phyloP scores from a whole-genome alignment of 2,797 vertebrate species.

The Paratrypauchen microcephalus region DNA sequence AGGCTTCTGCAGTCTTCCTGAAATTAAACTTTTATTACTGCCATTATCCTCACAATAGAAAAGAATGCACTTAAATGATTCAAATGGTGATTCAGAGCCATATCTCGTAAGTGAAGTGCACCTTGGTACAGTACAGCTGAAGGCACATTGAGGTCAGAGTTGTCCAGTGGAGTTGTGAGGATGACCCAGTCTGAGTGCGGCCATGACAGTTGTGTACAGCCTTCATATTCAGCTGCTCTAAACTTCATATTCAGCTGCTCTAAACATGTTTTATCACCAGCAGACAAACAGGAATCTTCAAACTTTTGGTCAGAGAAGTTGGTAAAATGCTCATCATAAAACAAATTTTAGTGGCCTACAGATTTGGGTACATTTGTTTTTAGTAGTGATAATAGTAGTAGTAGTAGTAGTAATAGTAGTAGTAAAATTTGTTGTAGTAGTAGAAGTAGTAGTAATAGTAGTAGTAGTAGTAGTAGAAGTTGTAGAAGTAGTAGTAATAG shows the following conservation, averaged over 20 bases:
- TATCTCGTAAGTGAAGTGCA: constrained; percentile 9
- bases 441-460: too few relatives aligned
- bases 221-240: constrained; percentile 1
- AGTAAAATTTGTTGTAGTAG: too few relatives aligned
- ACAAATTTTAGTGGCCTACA: background rate
- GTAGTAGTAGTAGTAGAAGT: too few relatives aligned
- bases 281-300: background rate
- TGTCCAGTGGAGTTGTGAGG: constrained; percentile 50
- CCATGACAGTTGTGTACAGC: constrained; percentile 46
- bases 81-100: constrained; percentile 26
- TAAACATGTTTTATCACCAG: background rate
- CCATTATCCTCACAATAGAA: constrained; percentile 15
- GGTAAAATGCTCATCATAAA: background rate
- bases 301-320: too few relatives aligned
- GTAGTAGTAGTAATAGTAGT: too few relatives aligned
- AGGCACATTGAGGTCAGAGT: constrained; percentile 51
- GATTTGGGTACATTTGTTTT: too few relatives aligned
- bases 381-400: too few relatives aligned
- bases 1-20: too few relatives aligned
- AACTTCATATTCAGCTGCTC: background rate
- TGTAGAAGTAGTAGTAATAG: too few relatives aligned
- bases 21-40: constrained; percentile 12
- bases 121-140: background rate
- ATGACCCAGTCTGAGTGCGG: constrained; percentile 44
- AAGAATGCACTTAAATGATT: constrained; percentile 32